Conservation (phyloP, 2,797 vertebrate species). For the Phataginus tetradactyla region DNA sequence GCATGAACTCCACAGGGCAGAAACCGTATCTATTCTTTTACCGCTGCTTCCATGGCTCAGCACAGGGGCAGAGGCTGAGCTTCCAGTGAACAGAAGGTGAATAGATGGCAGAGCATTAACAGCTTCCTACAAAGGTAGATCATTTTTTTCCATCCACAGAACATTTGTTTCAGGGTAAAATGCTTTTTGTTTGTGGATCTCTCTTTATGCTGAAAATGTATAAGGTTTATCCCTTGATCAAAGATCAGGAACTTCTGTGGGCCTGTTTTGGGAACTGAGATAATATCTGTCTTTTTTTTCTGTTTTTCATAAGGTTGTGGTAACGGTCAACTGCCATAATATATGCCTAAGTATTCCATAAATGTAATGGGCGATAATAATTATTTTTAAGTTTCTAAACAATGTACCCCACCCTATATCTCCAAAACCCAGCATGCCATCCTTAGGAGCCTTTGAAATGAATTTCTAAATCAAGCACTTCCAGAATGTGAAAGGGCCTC, state of each 20-base stretch:
- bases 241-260: not conserved
- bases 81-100: not conserved
- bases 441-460: not conserved
- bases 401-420: not conserved
- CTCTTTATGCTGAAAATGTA: not conserved
- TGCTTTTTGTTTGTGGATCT: not conserved
- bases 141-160: not conserved
- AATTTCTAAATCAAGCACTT: not conserved
- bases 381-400: not conserved
- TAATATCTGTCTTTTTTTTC: not conserved
- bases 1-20: not conserved
- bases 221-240: not conserved
- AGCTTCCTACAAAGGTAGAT: not conserved
- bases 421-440: not conserved
- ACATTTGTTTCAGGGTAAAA: not conserved
- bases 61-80: not conserved
- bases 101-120: not conserved
- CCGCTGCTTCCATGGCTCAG: not conserved
- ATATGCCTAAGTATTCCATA: not conserved
- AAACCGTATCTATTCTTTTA: not conserved
- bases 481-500: not conserved
- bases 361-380: not conserved
- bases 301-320: not conserved
- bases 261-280: not conserved
- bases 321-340: not conserved